Conservation (phyloP, 2,113 vertebrate genomes). For the Pollimyrus isidori region DNA sequence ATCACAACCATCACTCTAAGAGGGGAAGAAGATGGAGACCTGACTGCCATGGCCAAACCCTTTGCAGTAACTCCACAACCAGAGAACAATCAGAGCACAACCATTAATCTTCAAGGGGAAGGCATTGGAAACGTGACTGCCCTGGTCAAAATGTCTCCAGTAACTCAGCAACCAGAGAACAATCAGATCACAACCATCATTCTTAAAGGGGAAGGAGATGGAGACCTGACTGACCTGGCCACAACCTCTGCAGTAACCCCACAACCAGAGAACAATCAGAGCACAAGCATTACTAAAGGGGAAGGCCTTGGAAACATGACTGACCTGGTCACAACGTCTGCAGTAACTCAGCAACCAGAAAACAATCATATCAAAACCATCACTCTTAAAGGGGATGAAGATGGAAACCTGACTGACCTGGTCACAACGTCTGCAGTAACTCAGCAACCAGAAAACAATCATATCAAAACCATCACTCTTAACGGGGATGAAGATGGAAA, state of each 20-base stretch:
- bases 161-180: background rate
- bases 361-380: background rate
- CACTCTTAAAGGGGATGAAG: background rate
- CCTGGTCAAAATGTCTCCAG: background rate
- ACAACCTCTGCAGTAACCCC: background rate
- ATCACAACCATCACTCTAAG: background rate
- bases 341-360: background rate
- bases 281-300: background rate
- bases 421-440: background rate
- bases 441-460: background rate
- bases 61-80: background rate
- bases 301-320: background rate
- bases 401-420: background rate
- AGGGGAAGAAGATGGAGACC: background rate
- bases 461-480: background rate
- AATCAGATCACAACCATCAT: background rate
- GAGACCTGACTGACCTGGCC: background rate
- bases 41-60: background rate
- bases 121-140: background rate
- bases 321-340: background rate
- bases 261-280: background rate
- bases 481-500: background rate
- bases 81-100: background rate
- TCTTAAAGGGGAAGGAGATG: background rate
- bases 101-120: background rate